Conservation (phyloP, 2,797 vertebrate species). For the Melanotaenia nigrans region DNA sequence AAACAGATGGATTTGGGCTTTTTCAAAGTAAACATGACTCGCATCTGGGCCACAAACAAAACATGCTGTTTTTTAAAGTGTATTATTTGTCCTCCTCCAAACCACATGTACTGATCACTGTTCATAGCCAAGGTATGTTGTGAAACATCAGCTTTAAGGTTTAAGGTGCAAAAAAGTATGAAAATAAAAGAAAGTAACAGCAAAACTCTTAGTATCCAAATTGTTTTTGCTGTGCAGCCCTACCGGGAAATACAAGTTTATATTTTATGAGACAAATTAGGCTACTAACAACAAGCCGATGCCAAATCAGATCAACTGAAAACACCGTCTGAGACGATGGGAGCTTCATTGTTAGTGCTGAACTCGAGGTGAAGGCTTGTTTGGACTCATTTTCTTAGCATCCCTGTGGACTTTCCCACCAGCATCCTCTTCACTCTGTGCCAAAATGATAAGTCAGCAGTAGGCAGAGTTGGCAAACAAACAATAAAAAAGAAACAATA, state of each 20-base stretch:
- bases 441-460: conserved; percentile 50
- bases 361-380: conserved; percentile 46
- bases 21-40: background rate
- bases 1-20: background rate
- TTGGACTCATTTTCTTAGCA: background rate
- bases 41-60: background rate
- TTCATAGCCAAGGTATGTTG: too few species aligned
- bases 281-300: background rate
- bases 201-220: background rate
- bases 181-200: background rate
- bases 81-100: background rate
- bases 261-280: background rate
- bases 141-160: too few species aligned
- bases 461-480: conserved; percentile 46
- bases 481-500: conserved; percentile 29
- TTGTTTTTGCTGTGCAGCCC: background rate
- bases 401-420: conserved; percentile 25
- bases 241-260: background rate
- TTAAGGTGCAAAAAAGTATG: too few species aligned
- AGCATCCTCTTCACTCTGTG: background rate
- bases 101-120: too few species aligned
- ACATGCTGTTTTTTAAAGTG: background rate
- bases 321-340: background rate
- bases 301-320: background rate
- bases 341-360: conserved; percentile 15